Evolutionary conservation across 2,888 invertebrate species (phyloP).

Genomic region (Omphaloscelis lunosa): DNA sequence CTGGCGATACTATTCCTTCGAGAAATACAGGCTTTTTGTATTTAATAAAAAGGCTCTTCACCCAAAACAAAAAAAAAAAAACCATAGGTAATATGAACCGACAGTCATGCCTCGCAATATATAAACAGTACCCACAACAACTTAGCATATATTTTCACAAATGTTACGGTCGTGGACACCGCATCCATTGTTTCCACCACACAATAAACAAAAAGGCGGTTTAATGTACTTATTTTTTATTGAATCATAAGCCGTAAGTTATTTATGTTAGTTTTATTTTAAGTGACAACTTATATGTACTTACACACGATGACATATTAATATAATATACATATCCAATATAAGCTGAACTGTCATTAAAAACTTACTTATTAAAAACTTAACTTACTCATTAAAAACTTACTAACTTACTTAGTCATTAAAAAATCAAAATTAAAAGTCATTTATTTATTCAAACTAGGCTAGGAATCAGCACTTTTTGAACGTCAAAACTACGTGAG

Average conservation of each 20-base stretch:
- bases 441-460: not conserved
- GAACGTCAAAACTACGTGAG: not conserved
- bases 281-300: slow-evolving; percentile 33
- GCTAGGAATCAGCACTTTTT: not conserved
- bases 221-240: slow-evolving; percentile 57
- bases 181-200: slow-evolving; percentile 63
- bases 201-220: slow-evolving; percentile 54
- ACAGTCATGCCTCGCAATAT: slow-evolving; percentile 19
- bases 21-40: not conserved
- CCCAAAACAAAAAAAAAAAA: slow-evolving; percentile 36
- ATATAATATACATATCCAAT: not conserved
- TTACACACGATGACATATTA: slow-evolving; percentile 1
- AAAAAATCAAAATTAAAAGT: too few relatives aligned
- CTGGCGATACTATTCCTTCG: not conserved
- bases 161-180: slow-evolving; percentile 47
- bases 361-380: too few relatives aligned
- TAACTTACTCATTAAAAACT: not conserved
- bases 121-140: slow-evolving; percentile 40
- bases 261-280: slow-evolving; percentile 61
- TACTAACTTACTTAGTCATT: too few relatives aligned
- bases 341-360: not conserved
- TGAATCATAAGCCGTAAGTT: slow-evolving; percentile 60
- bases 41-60: slow-evolving; percentile 5
- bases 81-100: not conserved
- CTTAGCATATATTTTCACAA: slow-evolving; percentile 55